Percentiles rank a stretch among this genome's conserved stretches.
These are phyloP conservation scores for Pogonocichla stellata DNA, from an alignment of 2,113 vertebrate genomes.

Conservation along the genomic window DNA sequence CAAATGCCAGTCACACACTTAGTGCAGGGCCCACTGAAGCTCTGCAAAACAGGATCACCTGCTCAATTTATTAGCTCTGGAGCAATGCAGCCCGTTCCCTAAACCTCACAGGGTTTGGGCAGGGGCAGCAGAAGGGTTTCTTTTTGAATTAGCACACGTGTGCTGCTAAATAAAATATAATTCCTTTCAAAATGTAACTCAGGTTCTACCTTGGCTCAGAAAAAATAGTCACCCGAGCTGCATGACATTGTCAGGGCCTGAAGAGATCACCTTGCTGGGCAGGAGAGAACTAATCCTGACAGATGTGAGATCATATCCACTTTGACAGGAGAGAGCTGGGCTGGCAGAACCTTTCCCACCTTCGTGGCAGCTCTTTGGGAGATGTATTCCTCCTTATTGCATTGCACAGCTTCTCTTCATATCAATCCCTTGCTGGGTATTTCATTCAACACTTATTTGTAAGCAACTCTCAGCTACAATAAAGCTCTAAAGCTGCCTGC, in stretches of 20 bases:
- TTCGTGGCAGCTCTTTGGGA: slow-evolving; percentile 41
- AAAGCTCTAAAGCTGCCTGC: slow-evolving; percentile 62
- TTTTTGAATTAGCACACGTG: slow-evolving; percentile 14
- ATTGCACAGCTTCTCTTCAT: slow-evolving; percentile 47
- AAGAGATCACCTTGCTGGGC: slow-evolving; percentile 59
- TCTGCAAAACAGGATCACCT: slow-evolving; percentile 17
- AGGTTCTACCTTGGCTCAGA: slow-evolving; percentile 17
- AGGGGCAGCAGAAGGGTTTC: slow-evolving; percentile 2
- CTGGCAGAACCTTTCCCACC: slow-evolving; percentile 50
- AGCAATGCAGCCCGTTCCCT: not conserved
- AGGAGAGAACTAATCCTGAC: slow-evolving; percentile 61
- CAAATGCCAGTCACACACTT: slow-evolving; percentile 47
- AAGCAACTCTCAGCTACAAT: slow-evolving; percentile 65
- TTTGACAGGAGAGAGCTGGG: slow-evolving; percentile 54
- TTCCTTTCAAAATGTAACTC: slow-evolving; percentile 46
- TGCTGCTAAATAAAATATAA: slow-evolving; percentile 56
- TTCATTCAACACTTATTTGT: slow-evolving; percentile 68
- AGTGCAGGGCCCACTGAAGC: not conserved
- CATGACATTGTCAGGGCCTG: slow-evolving; percentile 53
- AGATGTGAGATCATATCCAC: slow-evolving; percentile 61
- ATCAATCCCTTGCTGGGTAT: slow-evolving; percentile 49
- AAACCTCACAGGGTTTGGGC: slow-evolving; percentile 1
- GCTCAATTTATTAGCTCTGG: slow-evolving; percentile 20
- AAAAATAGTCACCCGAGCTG: slow-evolving; percentile 21
- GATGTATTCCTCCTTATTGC: slow-evolving; percentile 57